A percentile compares a stretch with the other conserved stretches of the same genome.
Evolutionary conservation across 2,113 vertebrate genomes (phyloP).

Genomic region (Calyptommatus sinebrachiatus): DNA sequence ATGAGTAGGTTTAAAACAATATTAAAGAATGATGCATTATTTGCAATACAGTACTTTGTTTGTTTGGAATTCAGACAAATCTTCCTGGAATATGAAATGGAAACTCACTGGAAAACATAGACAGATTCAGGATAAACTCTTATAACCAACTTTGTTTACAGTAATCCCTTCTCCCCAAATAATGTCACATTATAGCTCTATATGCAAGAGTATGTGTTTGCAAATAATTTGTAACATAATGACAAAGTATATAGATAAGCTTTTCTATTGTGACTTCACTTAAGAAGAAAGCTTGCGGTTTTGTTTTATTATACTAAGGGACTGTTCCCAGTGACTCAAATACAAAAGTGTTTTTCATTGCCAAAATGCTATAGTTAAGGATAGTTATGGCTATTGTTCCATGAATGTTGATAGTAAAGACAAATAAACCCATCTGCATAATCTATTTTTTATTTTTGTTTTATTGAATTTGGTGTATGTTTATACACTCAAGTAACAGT

Average conservation of each 20-base stretch:
- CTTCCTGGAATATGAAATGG: neutral
- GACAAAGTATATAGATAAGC: constrained; percentile 25
- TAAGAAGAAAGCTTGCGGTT: constrained; percentile 35
- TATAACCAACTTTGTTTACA: neutral
- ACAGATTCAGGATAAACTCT: neutral
- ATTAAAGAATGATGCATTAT: neutral
- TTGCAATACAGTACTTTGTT: neutral
- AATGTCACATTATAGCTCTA: constrained; percentile 16
- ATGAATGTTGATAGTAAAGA: constrained; percentile 42
- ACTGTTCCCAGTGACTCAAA: constrained; percentile 44
- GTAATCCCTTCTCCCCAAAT: neutral
- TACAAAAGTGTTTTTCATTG: constrained; percentile 42
- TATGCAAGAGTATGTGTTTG: constrained; percentile 23
- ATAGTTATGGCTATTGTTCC: constrained; percentile 46
- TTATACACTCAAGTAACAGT: neutral
- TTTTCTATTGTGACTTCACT: constrained; percentile 40
- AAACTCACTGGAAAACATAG: neutral
- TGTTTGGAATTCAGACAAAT: neutral
- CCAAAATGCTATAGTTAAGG: constrained; percentile 53
- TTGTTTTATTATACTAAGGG: constrained; percentile 48
- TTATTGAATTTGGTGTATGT: constrained; percentile 5
- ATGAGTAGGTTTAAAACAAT: neutral
- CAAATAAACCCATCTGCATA: constrained; percentile 53
- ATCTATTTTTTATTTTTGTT: neutral
- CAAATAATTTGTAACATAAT: constrained; percentile 31